Evolutionary conservation across 2,113 vertebrate species (phyloP).

Genomic region (Axis porcinus): DNA sequence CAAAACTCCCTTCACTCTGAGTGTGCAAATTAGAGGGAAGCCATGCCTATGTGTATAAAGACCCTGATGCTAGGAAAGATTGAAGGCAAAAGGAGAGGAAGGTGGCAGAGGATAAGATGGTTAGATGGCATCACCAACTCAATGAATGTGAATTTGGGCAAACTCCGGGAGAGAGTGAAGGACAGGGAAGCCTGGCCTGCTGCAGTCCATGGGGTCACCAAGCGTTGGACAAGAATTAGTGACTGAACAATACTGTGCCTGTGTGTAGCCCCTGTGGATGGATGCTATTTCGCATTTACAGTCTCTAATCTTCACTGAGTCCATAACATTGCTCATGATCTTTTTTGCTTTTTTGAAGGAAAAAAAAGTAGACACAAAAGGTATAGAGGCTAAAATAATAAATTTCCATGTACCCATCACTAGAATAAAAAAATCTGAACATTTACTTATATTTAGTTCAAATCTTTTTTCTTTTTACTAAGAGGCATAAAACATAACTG

Average conservation of each 20-base stretch:
- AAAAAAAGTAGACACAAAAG: not conserved
- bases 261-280: not conserved
- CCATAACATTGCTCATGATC: not conserved
- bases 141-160: not conserved
- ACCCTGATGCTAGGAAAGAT: not conserved
- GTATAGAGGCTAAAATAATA: not conserved
- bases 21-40: slow-evolving; percentile 10
- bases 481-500: not conserved
- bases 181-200: not conserved
- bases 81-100: not conserved
- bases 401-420: not conserved
- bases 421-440: not conserved
- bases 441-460: not conserved
- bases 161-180: not conserved
- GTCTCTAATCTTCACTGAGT: not conserved
- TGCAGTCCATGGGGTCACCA: not conserved
- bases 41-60: not conserved
- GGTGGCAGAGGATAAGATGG: not conserved
- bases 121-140: not conserved
- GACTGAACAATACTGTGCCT: not conserved
- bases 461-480: slow-evolving; percentile 20
- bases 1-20: not conserved
- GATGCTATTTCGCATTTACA: not conserved
- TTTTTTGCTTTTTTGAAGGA: not conserved
- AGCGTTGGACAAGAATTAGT: not conserved